Evolutionary conservation across 2,888 invertebrate species (phyloP).

Genomic region (Drosophila mettleri): DNA sequence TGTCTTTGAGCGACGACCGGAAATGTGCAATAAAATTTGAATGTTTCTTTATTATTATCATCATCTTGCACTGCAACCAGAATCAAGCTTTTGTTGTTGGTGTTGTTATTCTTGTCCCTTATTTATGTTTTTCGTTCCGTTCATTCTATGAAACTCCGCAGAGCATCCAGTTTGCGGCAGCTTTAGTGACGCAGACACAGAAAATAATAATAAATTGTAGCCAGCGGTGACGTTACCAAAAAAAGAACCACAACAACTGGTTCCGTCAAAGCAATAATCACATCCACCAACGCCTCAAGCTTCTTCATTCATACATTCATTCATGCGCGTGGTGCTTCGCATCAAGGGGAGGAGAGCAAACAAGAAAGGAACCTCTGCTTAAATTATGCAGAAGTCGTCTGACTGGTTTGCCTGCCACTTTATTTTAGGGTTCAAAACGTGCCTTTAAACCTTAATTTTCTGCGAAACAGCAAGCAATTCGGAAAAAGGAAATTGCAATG

Average conservation of each 20-base stretch:
- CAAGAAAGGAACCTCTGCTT: constrained; percentile 61
- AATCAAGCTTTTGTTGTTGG: constrained; percentile 39
- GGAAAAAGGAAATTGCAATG: constrained; percentile 40
- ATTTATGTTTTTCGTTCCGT: constrained; percentile 48
- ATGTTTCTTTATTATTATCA: constrained; percentile 83
- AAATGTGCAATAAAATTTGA: constrained; percentile 83
- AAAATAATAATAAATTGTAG: constrained; percentile 72
- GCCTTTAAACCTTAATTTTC: constrained; percentile 49
- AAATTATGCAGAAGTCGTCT: constrained; percentile 79
- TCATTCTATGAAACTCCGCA: constrained; percentile 29
- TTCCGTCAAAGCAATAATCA: constrained; percentile 36
- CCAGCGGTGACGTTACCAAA: constrained; percentile 74
- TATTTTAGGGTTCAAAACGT: constrained; percentile 49
- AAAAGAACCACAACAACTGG: constrained; percentile 69
- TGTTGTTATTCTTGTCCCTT: constrained; percentile 39
- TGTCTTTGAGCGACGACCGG: constrained; percentile 70
- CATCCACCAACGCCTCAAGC: constrained; percentile 39
- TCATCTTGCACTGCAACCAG: constrained; percentile 72
- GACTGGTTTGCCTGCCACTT: constrained; percentile 65
- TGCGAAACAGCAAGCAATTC: constrained; percentile 23
- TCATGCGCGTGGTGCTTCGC: constrained; percentile 63
- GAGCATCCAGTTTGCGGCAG: constrained; percentile 56
- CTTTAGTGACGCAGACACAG: constrained; percentile 70
- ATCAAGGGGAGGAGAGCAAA: constrained; percentile 29
- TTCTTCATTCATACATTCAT: constrained; percentile 58